Conservation (phyloP, 1,140 invertebrate species). For the Idris sp. region DNA sequence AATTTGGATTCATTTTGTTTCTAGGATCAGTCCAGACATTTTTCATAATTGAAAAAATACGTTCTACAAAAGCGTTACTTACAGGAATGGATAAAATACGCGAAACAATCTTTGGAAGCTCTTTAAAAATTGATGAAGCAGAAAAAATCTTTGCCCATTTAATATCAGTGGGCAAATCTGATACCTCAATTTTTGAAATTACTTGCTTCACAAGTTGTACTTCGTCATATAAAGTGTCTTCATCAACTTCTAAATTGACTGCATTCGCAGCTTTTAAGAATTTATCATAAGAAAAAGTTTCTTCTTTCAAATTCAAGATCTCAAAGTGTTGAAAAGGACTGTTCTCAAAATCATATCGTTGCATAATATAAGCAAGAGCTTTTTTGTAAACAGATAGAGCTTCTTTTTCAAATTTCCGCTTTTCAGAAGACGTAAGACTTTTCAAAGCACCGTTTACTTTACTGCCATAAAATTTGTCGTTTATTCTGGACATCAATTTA, state of each 20-base stretch:
- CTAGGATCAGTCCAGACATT: slow-evolving; percentile 30
- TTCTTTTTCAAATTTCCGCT: slow-evolving; percentile 13
- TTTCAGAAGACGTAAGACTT: not conserved
- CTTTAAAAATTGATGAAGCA: too few species aligned
- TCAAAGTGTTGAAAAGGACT: too few species aligned
- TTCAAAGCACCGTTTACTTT: slow-evolving; percentile 8
- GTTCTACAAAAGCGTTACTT: too few species aligned
- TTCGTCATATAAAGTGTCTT: slow-evolving; percentile 9
- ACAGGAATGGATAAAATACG: slow-evolving; percentile 27
- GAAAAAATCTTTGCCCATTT: slow-evolving; percentile 18
- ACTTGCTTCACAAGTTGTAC: too few species aligned
- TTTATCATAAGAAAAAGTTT: too few species aligned
- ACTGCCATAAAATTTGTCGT: slow-evolving; percentile 20
- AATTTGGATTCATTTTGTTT: slow-evolving; percentile 19
- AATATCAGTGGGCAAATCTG: not conserved
- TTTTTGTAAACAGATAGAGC: slow-evolving; percentile 4
- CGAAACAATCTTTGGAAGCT: slow-evolving; percentile 18
- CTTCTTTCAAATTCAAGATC: too few species aligned
- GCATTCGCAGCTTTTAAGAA: too few species aligned
- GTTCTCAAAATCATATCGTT: too few species aligned
- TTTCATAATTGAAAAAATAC: slow-evolving; percentile 16
- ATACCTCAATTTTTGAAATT: not conserved
- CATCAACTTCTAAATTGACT: slow-evolving; percentile 5
- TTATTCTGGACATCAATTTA: slow-evolving; percentile 2
- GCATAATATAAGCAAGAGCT: too few species aligned